Conservation (phyloP, 2,888 invertebrate species). For the Acholoe squamosa region DNA sequence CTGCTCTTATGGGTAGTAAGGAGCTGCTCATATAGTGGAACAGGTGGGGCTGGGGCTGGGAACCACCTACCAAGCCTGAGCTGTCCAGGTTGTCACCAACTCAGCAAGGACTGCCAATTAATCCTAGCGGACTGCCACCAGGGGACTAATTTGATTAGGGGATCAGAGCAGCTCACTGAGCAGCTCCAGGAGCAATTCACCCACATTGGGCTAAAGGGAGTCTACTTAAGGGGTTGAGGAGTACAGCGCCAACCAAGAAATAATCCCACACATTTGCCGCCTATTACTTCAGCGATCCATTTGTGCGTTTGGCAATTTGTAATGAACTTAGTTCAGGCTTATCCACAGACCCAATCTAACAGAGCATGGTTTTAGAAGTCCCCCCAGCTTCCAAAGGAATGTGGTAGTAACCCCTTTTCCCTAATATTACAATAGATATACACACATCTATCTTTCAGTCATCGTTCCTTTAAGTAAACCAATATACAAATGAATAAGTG, state of each 20-base stretch:
- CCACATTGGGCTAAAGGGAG: neutral
- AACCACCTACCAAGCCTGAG: neutral
- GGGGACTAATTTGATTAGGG: conserved; percentile 45
- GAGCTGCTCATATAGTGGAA: neutral
- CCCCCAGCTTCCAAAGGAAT: too few relatives aligned
- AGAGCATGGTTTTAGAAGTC: too few relatives aligned
- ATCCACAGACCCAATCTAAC: too few relatives aligned
- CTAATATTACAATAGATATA: too few relatives aligned
- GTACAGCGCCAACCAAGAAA: neutral
- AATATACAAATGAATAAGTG: too few relatives aligned
- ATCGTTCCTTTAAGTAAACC: too few relatives aligned
- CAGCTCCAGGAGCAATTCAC: neutral
- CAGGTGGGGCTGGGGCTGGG: neutral
- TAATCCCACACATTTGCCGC: conserved; percentile 1
- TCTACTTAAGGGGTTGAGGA: too few relatives aligned
- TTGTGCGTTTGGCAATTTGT: too few relatives aligned
- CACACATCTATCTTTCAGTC: too few relatives aligned
- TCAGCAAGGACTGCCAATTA: conserved; percentile 20
- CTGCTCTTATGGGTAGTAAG: neutral
- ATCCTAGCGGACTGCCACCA: neutral
- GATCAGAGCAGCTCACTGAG: conserved; percentile 21
- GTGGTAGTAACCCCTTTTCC: too few relatives aligned
- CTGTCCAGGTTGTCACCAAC: conserved; percentile 44
- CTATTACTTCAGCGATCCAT: neutral
- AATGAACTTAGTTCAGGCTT: too few relatives aligned